Evolutionary conservation across 2,113 vertebrate species (phyloP).

Genomic region (Peromyscus maniculatus): DNA sequence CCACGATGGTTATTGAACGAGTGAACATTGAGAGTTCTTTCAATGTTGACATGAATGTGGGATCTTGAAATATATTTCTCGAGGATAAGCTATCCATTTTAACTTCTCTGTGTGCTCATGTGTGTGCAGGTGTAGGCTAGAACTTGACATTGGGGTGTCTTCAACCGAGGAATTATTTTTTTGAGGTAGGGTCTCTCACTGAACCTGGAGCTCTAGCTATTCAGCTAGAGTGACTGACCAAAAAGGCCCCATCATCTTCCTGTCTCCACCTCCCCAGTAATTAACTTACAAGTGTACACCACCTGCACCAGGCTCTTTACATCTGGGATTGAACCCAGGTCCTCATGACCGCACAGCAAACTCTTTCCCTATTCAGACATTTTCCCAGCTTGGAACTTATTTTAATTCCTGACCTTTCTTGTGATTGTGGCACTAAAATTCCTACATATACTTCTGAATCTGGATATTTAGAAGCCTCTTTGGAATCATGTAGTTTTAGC

Average conservation of each 20-base stretch:
- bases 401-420: slow-evolving; percentile 45
- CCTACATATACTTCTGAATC: slow-evolving; percentile 10
- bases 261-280: background rate
- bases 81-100: background rate
- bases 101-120: background rate
- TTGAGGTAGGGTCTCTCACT: background rate
- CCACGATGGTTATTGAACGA: slow-evolving; percentile 49
- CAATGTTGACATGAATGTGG: background rate
- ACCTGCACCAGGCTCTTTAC: background rate
- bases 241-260: background rate
- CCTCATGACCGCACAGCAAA: background rate
- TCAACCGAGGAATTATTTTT: background rate
- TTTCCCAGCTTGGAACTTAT: background rate
- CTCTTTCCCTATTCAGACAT: background rate
- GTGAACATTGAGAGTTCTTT: background rate
- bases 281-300: background rate
- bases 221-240: background rate
- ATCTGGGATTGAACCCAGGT: background rate
- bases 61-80: background rate
- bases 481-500: slow-evolving; percentile 16
- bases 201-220: background rate
- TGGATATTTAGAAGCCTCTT: background rate
- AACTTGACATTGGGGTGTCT: background rate
- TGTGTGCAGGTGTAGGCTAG: background rate
- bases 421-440: background rate